These are phyloP conservation scores for Pterostichus madidus DNA, from an alignment of 2,888 invertebrate species.

Conservation along the genomic window DNA sequence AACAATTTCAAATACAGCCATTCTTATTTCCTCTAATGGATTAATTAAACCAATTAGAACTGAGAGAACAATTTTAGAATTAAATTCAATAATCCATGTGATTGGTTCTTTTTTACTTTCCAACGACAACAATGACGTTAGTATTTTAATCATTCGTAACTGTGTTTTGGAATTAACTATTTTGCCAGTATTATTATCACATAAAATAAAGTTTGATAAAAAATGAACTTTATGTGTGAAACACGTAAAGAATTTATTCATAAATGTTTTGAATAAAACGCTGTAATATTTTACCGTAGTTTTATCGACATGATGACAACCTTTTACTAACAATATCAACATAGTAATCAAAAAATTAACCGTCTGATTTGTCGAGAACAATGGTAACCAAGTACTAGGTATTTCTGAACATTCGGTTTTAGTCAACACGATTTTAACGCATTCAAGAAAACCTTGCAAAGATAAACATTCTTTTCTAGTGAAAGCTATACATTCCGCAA, in stretches of 20 bases:
- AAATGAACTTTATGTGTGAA: slow-evolving; percentile 79
- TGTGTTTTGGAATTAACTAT: slow-evolving; percentile 77
- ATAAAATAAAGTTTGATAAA: slow-evolving; percentile 80
- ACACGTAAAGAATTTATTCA: slow-evolving; percentile 77
- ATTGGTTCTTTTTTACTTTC: slow-evolving; percentile 70
- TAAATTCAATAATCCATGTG: slow-evolving; percentile 76
- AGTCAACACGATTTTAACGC: slow-evolving; percentile 78
- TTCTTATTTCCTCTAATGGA: slow-evolving; percentile 79
- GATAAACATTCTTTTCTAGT: slow-evolving; percentile 78
- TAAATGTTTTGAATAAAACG: slow-evolving; percentile 76
- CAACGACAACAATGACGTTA: slow-evolving; percentile 68
- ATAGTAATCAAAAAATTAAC: slow-evolving; percentile 76
- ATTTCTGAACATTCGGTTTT: slow-evolving; percentile 77
- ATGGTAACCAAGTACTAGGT: slow-evolving; percentile 77
- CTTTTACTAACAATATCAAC: slow-evolving; percentile 78
- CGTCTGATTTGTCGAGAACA: slow-evolving; percentile 75
- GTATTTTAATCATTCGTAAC: slow-evolving; percentile 77
- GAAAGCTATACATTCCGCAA: background rate
- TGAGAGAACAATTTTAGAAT: slow-evolving; percentile 78
- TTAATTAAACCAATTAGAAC: slow-evolving; percentile 81
- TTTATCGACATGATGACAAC: slow-evolving; percentile 77
- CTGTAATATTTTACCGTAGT: slow-evolving; percentile 74
- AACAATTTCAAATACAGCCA: slow-evolving; percentile 80
- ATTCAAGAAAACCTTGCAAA: slow-evolving; percentile 80
- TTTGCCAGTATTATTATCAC: slow-evolving; percentile 65